Evolutionary conservation across 2,113 vertebrate species (phyloP), one percentile per base, ranked within the genome.

Genomic region (Psophia crepitans): DNA sequence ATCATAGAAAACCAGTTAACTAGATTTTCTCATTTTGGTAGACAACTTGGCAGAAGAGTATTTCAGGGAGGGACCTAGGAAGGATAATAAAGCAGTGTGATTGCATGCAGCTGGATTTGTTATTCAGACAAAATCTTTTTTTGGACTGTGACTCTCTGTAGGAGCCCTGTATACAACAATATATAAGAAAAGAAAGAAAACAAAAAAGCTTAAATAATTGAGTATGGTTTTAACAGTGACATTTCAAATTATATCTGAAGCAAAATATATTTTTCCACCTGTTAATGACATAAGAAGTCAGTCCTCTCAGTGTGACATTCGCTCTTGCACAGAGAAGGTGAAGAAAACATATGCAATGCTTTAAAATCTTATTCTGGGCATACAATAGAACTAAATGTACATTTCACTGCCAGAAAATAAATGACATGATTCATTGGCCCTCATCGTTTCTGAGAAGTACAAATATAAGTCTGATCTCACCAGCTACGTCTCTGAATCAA

Each of bases 391-490:
- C 23, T 69, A 89, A 92, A 80, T 20, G n/a, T 64, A 79, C 54
- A 75, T 92, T 92, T 94, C 27, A 53, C 57, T 14, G 1, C 26
- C 73, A 91, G 57, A 75, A 84, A 21, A 93, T 30, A 90, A 75
- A 87, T 81, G n/a, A 33, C 70, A 65, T 92, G 65, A 92, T 95
- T 96, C 83, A 84, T 43, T 84, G 79, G 69, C 44, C 39, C 39
- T 91, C 61, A 17, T 66, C 0, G 0, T 91, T 92, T 81, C 80
- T 87, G 61, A 95, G 89, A 91, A 94, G 30, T 85, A 79, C 53
- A 91, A 82, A 93, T 92, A 85, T 64, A 89, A 94, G 37, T 76
- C 65, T 92, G 91, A 92, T 92, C 44, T 92, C 90, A 95, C 89
- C 84, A 89, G 20, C 77, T 71, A 14, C 2, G 7, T 82, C n/a